Conservation (phyloP, 2,888 invertebrate genomes). For the Nesidiocoris tenuis region DNA sequence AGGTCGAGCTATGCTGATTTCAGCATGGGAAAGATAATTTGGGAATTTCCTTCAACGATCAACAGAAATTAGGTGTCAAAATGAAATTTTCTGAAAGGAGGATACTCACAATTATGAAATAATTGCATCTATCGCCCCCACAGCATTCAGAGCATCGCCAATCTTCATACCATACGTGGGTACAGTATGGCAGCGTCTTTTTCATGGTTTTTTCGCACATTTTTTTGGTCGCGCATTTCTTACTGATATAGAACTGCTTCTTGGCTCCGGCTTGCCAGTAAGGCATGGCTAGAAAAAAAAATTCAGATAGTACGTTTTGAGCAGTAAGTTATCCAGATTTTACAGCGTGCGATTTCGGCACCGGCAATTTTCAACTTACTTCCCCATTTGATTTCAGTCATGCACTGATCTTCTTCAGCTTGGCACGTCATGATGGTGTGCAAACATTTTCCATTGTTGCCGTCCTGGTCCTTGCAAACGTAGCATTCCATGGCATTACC, state of each 20-base stretch:
- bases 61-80: too few relatives aligned
- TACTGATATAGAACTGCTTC: slow-evolving; percentile 90
- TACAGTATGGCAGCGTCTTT: slow-evolving; percentile 74
- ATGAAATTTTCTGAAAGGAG: too few relatives aligned
- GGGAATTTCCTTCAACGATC: too few relatives aligned
- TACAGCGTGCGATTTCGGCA: neutral
- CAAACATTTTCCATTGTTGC: slow-evolving; percentile 87
- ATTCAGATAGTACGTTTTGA: slow-evolving; percentile 1
- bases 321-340: slow-evolving; percentile 15
- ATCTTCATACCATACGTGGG: slow-evolving; percentile 92
- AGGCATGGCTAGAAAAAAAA: slow-evolving; percentile 65
- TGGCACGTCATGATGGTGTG: slow-evolving; percentile 90
- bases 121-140: slow-evolving; percentile 92
- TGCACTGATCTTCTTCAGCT: slow-evolving; percentile 79
- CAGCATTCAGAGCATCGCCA: slow-evolving; percentile 97
- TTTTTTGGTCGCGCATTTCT: slow-evolving; percentile 79
- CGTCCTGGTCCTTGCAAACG: slow-evolving; percentile 89
- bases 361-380: slow-evolving; percentile 60
- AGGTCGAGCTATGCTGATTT: too few relatives aligned
- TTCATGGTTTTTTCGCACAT: slow-evolving; percentile 73
- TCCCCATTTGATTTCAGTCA: slow-evolving; percentile 90
- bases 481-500: slow-evolving; percentile 84
- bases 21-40: too few relatives aligned
- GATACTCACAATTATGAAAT: slow-evolving; percentile 85
- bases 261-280: slow-evolving; percentile 92